A percentile compares a stretch with the other conserved stretches of the same genome.
Evolutionary conservation across 2,113 vertebrate genomes (phyloP).

Genomic region (Corapipo altera): DNA sequence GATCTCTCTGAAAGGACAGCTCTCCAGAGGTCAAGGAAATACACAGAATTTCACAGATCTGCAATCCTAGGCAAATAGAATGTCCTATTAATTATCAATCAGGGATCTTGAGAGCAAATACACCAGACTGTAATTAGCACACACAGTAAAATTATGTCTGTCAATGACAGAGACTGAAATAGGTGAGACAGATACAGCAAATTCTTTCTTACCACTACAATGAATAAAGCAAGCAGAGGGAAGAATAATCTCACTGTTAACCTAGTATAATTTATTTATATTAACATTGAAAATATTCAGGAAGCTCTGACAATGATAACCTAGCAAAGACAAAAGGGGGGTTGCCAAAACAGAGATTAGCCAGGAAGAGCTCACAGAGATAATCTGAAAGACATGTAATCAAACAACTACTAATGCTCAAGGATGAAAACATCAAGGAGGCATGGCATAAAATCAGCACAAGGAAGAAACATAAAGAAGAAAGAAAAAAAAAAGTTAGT

Average conservation of each 20-base stretch:
- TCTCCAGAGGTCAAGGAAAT: neutral
- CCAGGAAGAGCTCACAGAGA: neutral
- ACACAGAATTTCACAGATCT: neutral
- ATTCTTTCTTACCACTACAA: neutral
- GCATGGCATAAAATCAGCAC: neutral
- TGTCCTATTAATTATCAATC: neutral
- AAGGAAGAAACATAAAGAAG: neutral
- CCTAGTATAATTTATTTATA: neutral
- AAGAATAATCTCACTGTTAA: neutral
- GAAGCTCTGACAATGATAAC: neutral
- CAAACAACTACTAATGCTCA: neutral
- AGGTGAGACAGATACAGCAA: neutral
- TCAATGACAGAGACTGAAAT: neutral
- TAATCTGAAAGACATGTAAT: neutral
- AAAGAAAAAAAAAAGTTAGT: neutral
- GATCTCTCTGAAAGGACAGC: neutral
- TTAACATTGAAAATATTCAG: neutral
- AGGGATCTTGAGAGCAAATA: neutral
- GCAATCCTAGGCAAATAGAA: neutral
- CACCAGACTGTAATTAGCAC: neutral
- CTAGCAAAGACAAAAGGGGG: neutral
- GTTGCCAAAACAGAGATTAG: neutral
- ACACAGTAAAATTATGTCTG: neutral
- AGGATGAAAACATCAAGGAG: neutral
- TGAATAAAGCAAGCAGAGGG: neutral